phyloP scores from a whole-genome alignment of 2,888 invertebrate genomes.

The Hedya salicella region DNA sequence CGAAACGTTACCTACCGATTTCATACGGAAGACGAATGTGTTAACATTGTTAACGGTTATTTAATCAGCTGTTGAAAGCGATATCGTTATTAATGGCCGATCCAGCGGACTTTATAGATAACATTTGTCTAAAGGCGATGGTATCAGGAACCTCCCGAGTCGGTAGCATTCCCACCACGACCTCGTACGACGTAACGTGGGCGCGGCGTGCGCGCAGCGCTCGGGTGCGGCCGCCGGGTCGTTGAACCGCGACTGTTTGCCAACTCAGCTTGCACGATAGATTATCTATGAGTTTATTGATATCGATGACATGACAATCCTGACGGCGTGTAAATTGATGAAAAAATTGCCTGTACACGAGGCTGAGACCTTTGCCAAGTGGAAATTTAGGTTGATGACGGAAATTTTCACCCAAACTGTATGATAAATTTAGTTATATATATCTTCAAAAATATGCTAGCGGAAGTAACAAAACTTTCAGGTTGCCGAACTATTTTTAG shows the following conservation, averaged over 20 bases:
- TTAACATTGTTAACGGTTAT: conserved; percentile 16
- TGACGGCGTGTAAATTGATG: conserved; percentile 33
- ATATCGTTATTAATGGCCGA: conserved; percentile 10
- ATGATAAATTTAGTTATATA: neutral
- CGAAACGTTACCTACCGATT: neutral
- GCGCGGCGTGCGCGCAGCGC: conserved; percentile 67
- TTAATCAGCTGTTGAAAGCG: conserved; percentile 13
- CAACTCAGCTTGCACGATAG: conserved; percentile 79
- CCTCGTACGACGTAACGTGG: conserved; percentile 62
- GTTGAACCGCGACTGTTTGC: conserved; percentile 84
- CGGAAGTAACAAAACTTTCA: neutral
- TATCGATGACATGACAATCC: conserved; percentile 64
- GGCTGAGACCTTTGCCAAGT: conserved; percentile 11
- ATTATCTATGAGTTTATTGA: conserved; percentile 69
- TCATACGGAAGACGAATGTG: neutral
- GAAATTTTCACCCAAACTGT: neutral
- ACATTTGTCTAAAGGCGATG: conserved; percentile 25
- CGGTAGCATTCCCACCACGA: conserved; percentile 41
- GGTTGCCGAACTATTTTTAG: neutral
- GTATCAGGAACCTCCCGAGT: conserved; percentile 40
- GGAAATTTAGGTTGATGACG: conserved; percentile 14
- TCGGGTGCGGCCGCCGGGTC: conserved; percentile 78
- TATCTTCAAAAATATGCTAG: neutral
- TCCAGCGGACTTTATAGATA: neutral
- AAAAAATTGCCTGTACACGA: conserved; percentile 9